Evolutionary conservation across 2,113 vertebrate species (phyloP).

Genomic region (Dicerorhinus sumatrensis): DNA sequence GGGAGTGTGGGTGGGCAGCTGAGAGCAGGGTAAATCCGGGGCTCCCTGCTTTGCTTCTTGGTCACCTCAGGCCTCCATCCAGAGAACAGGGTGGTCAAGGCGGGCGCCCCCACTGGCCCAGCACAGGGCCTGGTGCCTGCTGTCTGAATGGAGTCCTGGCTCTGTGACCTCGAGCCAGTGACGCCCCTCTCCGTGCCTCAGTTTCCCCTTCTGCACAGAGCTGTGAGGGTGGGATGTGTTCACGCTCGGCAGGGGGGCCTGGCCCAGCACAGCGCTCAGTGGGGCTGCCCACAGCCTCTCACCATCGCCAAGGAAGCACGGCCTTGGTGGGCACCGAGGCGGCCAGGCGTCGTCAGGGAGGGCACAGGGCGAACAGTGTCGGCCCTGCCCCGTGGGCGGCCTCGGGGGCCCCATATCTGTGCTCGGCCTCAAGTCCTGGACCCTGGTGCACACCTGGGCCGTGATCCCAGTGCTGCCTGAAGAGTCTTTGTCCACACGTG

Average conservation of each 20-base stretch:
- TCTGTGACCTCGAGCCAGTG: not conserved
- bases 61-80: not conserved
- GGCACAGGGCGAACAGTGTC: not conserved
- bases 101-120: rapidly evolving
- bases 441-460: no score
- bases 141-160: not conserved
- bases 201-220: not conserved
- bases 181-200: not conserved
- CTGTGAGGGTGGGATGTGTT: no score
- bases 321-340: not conserved
- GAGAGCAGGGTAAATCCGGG: rapidly evolving
- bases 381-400: not conserved
- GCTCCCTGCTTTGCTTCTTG: rapidly evolving
- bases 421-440: not conserved
- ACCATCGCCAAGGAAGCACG: not conserved
- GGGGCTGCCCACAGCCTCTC: not conserved
- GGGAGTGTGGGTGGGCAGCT: no score
- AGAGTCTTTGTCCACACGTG: not conserved
- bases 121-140: rapidly evolving
- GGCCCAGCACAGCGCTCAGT: not conserved
- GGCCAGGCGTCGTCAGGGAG: not conserved
- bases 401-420: not conserved
- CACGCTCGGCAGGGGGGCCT: not conserved
- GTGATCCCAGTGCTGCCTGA: no score
- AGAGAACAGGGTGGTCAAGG: not conserved